These are phyloP conservation scores for Drosophila rellima DNA, from an alignment of 2,888 invertebrate species.

Conservation along the genomic window DNA sequence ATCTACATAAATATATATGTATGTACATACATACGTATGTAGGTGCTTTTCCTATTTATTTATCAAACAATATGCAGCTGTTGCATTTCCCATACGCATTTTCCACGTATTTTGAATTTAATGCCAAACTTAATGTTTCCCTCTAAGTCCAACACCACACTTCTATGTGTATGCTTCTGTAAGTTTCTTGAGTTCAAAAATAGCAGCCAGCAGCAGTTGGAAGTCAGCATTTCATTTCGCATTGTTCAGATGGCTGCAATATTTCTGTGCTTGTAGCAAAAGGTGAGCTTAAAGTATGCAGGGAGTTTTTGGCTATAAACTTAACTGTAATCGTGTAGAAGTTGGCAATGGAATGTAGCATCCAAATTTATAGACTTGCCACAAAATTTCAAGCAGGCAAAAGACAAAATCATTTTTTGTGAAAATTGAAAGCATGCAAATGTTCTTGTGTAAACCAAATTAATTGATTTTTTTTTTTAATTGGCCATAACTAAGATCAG, in stretches of 20 bases:
- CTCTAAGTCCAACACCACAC: not conserved
- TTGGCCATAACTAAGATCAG: slow-evolving; percentile 16
- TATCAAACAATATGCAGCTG: slow-evolving; percentile 75
- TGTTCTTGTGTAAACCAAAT: slow-evolving; percentile 11
- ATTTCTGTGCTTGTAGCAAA: slow-evolving; percentile 21
- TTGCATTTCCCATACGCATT: slow-evolving; percentile 76
- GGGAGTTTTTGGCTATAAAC: slow-evolving; percentile 35
- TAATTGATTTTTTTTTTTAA: slow-evolving; percentile 10
- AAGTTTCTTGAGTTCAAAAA: slow-evolving; percentile 52
- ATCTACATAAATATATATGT: not conserved
- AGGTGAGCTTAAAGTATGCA: slow-evolving; percentile 46
- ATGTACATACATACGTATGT: slow-evolving; percentile 11
- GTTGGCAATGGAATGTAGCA: slow-evolving; percentile 29
- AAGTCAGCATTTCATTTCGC: slow-evolving; percentile 41
- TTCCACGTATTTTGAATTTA: slow-evolving; percentile 64
- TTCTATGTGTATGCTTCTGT: slow-evolving; percentile 3
- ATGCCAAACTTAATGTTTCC: slow-evolving; percentile 58
- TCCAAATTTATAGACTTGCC: slow-evolving; percentile 49
- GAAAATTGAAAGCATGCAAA: slow-evolving; percentile 30
- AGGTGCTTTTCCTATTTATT: slow-evolving; percentile 61
- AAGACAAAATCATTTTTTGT: slow-evolving; percentile 11
- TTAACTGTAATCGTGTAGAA: slow-evolving; percentile 35
- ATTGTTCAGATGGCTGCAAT: slow-evolving; percentile 56
- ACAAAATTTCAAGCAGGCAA: slow-evolving; percentile 22
- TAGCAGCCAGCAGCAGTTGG: slow-evolving; percentile 26